Percentiles rank a stretch among this genome's conserved stretches.
Evolutionary conservation across 2,888 invertebrate genomes (phyloP).

Genomic region (Mimachlamys varia): DNA sequence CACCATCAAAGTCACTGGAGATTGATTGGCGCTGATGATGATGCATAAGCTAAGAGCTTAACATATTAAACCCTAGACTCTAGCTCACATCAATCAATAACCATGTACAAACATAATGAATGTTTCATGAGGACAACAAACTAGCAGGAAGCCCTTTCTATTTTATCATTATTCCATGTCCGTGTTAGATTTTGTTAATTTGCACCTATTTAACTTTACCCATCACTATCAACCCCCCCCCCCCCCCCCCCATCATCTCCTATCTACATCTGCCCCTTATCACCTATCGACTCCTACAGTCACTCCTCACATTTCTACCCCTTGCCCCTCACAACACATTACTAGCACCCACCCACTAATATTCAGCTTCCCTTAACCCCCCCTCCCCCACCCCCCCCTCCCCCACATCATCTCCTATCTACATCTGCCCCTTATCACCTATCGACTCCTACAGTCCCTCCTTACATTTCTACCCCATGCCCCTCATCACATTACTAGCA

Average conservation of each 20-base stretch:
- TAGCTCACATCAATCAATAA: not conserved
- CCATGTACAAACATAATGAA: not conserved
- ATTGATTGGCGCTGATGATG: not conserved
- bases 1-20: not conserved
- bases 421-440: not conserved
- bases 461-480: not conserved
- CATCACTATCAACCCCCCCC: not conserved
- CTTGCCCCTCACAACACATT: not conserved
- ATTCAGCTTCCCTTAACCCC: not conserved
- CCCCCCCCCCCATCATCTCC: not conserved
- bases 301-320: not conserved
- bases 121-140: slow-evolving; percentile 18
- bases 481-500: not conserved
- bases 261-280: not conserved
- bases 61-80: not conserved
- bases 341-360: not conserved
- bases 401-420: not conserved
- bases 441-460: not conserved
- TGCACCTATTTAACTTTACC: not conserved
- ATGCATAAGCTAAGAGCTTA: not conserved
- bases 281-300: not conserved
- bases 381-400: not conserved
- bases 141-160: not conserved
- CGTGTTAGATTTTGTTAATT: no score
- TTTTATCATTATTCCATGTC: no score